Evolutionary conservation across 2,797 vertebrate genomes (phyloP).

Genomic region (Cynodonichthys magdalenae): DNA sequence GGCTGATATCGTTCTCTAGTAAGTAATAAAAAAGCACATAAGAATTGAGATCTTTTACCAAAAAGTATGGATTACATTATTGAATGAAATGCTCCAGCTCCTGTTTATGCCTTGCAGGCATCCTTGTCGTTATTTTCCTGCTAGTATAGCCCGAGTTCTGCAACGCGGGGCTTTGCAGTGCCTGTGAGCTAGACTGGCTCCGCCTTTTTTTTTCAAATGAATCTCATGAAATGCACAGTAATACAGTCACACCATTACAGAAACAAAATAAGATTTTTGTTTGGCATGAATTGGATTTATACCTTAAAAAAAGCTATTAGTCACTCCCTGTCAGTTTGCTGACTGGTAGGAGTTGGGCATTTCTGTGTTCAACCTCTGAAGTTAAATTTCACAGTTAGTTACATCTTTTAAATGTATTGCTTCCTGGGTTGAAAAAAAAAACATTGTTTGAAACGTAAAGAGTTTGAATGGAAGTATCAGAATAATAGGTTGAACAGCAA

Average conservation of each 20-base stretch:
- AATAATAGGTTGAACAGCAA: constrained; percentile 37
- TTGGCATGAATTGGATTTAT: constrained; percentile 83
- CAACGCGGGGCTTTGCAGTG: constrained; percentile 61
- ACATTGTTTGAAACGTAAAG: constrained; percentile 59
- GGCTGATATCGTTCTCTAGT: constrained; percentile 58
- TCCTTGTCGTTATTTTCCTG: constrained; percentile 78
- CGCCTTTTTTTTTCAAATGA: constrained; percentile 76
- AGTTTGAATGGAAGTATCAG: constrained; percentile 52
- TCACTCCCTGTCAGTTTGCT: constrained; percentile 80
- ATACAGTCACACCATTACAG: constrained; percentile 82
- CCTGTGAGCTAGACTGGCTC: constrained; percentile 67
- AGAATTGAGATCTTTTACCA: constrained; percentile 79
- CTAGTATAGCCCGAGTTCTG: constrained; percentile 58
- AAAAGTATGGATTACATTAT: constrained; percentile 84
- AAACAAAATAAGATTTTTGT: constrained; percentile 86
- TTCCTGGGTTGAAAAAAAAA: constrained; percentile 49
- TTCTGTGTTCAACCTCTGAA: constrained; percentile 69
- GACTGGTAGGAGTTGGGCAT: constrained; percentile 68
- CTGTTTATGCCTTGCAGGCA: constrained; percentile 81
- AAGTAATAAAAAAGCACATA: constrained; percentile 78
- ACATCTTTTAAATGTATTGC: constrained; percentile 58
- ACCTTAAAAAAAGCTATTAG: constrained; percentile 78
- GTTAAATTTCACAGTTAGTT: constrained; percentile 67
- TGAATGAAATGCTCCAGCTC: constrained; percentile 84
- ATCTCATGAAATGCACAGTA: constrained; percentile 83